These are phyloP conservation scores for Augochlorella aurata DNA, from an alignment of 2,888 invertebrate genomes.

Conservation along the genomic window DNA sequence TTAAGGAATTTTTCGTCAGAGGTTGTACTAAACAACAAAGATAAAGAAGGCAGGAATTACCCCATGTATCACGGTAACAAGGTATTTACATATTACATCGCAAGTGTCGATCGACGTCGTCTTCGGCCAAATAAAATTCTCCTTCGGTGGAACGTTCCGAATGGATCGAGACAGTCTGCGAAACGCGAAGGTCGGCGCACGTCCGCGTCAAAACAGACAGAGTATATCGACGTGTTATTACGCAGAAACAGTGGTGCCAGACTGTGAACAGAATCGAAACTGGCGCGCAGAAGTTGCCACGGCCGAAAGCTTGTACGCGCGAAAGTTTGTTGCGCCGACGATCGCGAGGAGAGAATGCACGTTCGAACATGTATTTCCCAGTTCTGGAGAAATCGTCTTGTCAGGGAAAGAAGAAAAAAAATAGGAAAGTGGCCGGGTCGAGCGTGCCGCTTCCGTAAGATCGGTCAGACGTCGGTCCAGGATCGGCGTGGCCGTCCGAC, in stretches of 20 bases:
- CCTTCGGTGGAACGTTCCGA: not conserved
- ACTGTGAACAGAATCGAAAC: slow-evolving; percentile 10
- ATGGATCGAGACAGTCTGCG: not conserved
- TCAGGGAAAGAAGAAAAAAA: slow-evolving; percentile 3
- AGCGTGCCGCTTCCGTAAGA: slow-evolving; percentile 50
- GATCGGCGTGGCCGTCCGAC: slow-evolving; percentile 50
- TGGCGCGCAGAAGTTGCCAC: slow-evolving; percentile 27
- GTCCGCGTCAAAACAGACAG: slow-evolving; percentile 7
- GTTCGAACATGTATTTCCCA: slow-evolving; percentile 48
- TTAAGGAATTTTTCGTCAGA: too few species aligned
- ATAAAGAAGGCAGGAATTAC: too few species aligned
- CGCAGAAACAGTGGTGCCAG: slow-evolving; percentile 15
- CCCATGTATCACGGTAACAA: not conserved
- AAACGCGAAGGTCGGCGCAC: not conserved
- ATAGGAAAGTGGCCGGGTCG: not conserved
- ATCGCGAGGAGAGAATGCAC: slow-evolving; percentile 15
- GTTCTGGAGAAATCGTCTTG: slow-evolving; percentile 34
- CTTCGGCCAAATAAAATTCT: not conserved
- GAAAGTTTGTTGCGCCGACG: slow-evolving; percentile 49
- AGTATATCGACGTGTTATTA: slow-evolving; percentile 42
- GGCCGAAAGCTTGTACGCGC: slow-evolving; percentile 21
- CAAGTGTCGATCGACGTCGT: not conserved
- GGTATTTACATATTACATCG: not conserved
- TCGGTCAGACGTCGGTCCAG: slow-evolving; percentile 56
- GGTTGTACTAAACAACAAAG: too few species aligned